phyloP scores from a whole-genome alignment of 2,113 vertebrate genomes.

The Apteryx owenii region DNA sequence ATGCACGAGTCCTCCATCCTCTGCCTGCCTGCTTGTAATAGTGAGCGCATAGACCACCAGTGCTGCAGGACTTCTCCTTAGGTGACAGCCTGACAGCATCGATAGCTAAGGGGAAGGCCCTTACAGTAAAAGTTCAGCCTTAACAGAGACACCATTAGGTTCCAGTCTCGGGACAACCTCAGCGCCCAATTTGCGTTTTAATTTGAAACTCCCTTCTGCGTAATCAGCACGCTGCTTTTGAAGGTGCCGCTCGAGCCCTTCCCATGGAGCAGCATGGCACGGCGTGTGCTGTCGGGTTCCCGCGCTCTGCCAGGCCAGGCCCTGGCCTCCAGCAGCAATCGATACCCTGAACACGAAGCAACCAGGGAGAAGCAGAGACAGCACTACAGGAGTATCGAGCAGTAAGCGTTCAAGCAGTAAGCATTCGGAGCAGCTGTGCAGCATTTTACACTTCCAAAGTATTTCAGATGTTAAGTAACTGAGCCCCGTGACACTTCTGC shows the following conservation, averaged over 20 bases:
- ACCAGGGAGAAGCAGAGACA: neutral
- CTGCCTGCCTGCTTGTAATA: accelerated
- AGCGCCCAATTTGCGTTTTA: neutral
- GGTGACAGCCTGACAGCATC: neutral
- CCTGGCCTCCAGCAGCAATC: neutral
- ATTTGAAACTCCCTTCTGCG: neutral
- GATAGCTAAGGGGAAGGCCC: neutral
- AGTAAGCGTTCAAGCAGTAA: accelerated
- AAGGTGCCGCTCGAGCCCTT: neutral
- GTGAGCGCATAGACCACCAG: neutral
- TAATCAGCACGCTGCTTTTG: neutral
- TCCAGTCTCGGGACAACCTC: neutral
- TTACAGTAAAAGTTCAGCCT: neutral
- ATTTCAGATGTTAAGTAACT: neutral
- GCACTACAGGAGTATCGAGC: accelerated
- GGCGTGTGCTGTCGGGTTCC: neutral
- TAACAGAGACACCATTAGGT: neutral
- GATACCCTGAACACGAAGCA: neutral
- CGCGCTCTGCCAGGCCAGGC: accelerated
- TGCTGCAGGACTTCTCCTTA: neutral
- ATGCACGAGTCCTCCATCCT: neutral
- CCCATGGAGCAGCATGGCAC: neutral
- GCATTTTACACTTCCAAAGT: neutral
- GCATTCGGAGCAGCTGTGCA: neutral
- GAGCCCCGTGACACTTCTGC: neutral